Evolutionary conservation across 2,113 vertebrate genomes (phyloP).

Genomic region (Sardina pilchardus): DNA sequence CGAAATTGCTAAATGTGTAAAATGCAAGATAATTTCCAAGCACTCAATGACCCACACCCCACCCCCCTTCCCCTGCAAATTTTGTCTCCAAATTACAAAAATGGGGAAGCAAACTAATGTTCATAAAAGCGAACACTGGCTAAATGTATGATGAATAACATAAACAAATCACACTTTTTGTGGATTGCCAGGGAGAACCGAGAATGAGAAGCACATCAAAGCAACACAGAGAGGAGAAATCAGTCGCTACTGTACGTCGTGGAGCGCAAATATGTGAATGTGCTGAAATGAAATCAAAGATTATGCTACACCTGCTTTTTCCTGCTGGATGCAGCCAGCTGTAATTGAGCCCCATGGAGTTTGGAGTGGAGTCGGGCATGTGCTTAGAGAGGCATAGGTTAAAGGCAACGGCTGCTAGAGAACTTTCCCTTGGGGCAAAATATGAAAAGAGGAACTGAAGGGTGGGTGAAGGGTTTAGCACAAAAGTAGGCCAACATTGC

Average conservation of each 20-base stretch:
- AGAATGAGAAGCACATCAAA: neutral
- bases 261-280: neutral
- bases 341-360: slow-evolving; percentile 64
- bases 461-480: slow-evolving; percentile 55
- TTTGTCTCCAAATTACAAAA: neutral
- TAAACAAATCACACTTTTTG: neutral
- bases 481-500: slow-evolving; percentile 67
- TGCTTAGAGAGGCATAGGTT: slow-evolving; percentile 50
- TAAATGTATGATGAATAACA: too few relatives aligned
- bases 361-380: slow-evolving; percentile 30
- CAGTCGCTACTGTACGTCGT: neutral
- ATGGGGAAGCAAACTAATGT: too few relatives aligned
- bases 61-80: neutral
- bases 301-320: slow-evolving; percentile 23
- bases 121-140: too few relatives aligned
- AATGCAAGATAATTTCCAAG: neutral
- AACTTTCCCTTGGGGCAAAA: slow-evolving; percentile 45
- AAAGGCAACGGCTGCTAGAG: slow-evolving; percentile 53
- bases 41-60: neutral
- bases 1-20: slow-evolving; percentile 5
- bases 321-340: slow-evolving; percentile 30
- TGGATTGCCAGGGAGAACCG: neutral
- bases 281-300: slow-evolving; percentile 23
- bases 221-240: neutral
- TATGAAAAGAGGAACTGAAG: slow-evolving; percentile 49